Conservation (phyloP, 2,113 vertebrate genomes). For the Coptodon bakossiorum region DNA sequence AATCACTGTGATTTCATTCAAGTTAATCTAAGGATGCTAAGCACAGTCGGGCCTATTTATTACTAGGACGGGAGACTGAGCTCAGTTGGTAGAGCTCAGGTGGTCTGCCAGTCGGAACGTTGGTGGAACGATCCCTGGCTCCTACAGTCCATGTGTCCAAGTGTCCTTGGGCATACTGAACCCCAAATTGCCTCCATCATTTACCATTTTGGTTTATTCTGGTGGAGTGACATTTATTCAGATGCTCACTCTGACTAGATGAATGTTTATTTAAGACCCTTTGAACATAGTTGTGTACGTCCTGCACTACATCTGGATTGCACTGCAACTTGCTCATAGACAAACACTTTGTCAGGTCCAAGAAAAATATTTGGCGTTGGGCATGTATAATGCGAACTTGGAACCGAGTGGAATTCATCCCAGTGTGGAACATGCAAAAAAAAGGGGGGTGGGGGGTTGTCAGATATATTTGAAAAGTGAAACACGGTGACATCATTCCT, state of each 20-base stretch:
- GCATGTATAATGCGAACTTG: neutral
- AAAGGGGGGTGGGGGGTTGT: neutral
- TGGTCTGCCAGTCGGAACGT: neutral
- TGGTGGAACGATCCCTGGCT: neutral
- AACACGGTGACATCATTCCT: constrained; percentile 20
- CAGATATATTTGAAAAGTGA: constrained; percentile 15
- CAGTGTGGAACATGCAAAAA: neutral
- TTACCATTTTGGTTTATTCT: neutral
- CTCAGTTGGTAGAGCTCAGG: neutral
- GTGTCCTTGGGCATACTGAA: neutral
- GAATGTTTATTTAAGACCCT: neutral
- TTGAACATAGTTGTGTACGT: neutral
- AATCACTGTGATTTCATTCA: neutral
- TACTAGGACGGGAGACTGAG: neutral
- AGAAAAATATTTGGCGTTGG: neutral
- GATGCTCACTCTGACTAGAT: neutral
- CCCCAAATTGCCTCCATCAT: neutral
- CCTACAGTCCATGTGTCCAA: neutral
- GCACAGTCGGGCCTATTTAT: rapidly evolving
- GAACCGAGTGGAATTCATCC: neutral
- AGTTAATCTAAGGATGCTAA: neutral
- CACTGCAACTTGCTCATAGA: neutral
- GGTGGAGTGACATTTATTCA: neutral
- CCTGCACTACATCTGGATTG: neutral
- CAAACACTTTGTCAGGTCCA: neutral